Evolutionary conservation across 2,113 vertebrate genomes (phyloP).

Genomic region (Python bivittatus): DNA sequence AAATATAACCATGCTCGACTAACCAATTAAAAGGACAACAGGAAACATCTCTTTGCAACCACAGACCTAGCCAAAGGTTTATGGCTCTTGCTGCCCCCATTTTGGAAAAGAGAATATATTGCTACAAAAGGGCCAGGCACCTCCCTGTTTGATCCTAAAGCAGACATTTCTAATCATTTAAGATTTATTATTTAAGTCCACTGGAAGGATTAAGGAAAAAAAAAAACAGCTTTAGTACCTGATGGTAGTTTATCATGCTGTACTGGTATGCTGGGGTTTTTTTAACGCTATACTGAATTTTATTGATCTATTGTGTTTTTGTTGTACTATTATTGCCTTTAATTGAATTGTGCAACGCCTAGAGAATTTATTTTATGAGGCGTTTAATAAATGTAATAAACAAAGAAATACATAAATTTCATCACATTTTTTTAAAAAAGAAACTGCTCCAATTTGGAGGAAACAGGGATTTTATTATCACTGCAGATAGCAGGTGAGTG

Average conservation of each 20-base stretch:
- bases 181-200: neutral
- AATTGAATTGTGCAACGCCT: neutral
- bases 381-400: neutral
- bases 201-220: neutral
- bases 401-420: slow-evolving; percentile 5
- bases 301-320: slow-evolving; percentile 15
- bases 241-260: neutral
- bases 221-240: neutral
- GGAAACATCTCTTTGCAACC: too few species aligned
- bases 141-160: neutral
- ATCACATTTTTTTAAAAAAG: neutral
- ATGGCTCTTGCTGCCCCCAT: neutral
- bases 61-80: neutral
- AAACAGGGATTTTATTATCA: too few species aligned
- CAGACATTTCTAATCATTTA: neutral
- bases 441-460: neutral
- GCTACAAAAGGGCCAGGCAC: neutral
- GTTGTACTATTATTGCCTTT: neutral
- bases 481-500: neutral
- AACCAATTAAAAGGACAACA: neutral
- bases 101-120: neutral
- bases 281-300: neutral
- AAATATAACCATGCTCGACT: neutral
- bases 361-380: neutral
- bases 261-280: neutral